A percentile compares a stretch with the other conserved stretches of the same genome.
Conservation (phyloP, 2,113 vertebrate species). For the Ptychochromis oligacanthus region DNA sequence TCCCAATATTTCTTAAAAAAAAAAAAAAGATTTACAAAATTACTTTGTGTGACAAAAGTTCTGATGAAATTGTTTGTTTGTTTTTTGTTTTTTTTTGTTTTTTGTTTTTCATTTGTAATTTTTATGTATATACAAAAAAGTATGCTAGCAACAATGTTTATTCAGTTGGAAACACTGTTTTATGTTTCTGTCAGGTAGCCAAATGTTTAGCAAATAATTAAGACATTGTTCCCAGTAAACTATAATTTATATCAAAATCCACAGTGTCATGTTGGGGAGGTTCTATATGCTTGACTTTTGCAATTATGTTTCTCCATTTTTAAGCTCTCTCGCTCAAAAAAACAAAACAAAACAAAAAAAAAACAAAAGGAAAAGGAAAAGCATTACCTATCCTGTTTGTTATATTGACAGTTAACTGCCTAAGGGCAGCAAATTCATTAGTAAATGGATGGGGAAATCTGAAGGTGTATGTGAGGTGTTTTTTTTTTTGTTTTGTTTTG, state of each 20-base stretch:
- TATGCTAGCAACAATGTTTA: not conserved
- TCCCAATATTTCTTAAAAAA: too few relatives aligned
- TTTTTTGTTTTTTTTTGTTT: not conserved
- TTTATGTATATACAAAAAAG: not conserved
- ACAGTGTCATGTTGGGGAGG: not conserved
- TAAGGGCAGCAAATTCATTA: slow-evolving; percentile 45
- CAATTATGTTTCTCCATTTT: not conserved
- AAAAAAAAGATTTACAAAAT: not conserved
- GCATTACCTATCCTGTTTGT: slow-evolving; percentile 50
- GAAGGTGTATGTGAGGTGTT: not conserved
- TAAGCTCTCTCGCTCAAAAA: slow-evolving; percentile 4
- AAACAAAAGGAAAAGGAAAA: too few relatives aligned
- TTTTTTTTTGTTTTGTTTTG: too few relatives aligned
- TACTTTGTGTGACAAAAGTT: not conserved
- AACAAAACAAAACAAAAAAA: not conserved
- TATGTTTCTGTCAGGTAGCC: not conserved
- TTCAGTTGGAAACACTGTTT: not conserved
- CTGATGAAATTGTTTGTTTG: not conserved
- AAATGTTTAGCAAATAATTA: slow-evolving; percentile 4
- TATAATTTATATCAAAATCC: not conserved
- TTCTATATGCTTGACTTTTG: not conserved
- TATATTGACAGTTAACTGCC: slow-evolving; percentile 67
- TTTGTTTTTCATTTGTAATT: not conserved
- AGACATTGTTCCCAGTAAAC: not conserved
- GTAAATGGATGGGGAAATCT: not conserved